These are phyloP conservation scores for Gryllus bimaculatus DNA, from an alignment of 1,140 invertebrate species.

Conservation along the genomic window DNA sequence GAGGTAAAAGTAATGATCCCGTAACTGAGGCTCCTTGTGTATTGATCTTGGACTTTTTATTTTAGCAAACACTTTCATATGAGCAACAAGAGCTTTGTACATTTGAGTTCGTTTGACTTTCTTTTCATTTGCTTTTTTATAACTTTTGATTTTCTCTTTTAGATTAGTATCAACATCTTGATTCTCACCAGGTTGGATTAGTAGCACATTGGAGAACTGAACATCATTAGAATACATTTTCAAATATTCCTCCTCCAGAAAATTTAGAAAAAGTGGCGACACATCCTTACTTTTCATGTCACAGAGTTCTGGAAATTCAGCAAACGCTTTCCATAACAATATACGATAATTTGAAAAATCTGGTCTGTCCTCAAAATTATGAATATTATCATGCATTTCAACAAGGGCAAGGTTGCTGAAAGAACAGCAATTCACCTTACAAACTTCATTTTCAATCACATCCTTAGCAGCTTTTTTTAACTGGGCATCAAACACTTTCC, in stretches of 20 bases:
- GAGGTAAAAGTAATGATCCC: constrained; percentile 65
- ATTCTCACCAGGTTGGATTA: background rate
- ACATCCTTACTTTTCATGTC: constrained; percentile 71
- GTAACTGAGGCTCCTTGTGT: constrained; percentile 62
- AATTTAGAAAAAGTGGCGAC: constrained; percentile 65
- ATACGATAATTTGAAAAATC: constrained; percentile 67
- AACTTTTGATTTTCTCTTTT: background rate
- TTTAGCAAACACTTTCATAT: constrained; percentile 66
- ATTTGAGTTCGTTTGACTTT: background rate
- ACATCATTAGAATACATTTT: background rate
- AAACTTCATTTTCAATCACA: background rate
- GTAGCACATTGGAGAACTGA: background rate
- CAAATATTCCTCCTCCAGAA: constrained; percentile 50
- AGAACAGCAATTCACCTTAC: background rate
- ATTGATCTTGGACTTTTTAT: constrained; percentile 72
- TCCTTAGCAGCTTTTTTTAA: constrained; percentile 38
- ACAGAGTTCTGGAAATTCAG: constrained; percentile 56
- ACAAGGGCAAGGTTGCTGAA: background rate
- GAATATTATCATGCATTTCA: constrained; percentile 25
- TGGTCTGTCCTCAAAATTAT: constrained; percentile 42
- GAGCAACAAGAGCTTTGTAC: constrained; percentile 56
- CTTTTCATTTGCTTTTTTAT: background rate
- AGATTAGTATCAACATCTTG: background rate
- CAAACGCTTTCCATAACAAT: constrained; percentile 71
- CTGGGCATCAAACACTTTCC: constrained; percentile 59